phyloP scores from a whole-genome alignment of 2,113 vertebrate species.

The Austrofundulus limnaeus region DNA sequence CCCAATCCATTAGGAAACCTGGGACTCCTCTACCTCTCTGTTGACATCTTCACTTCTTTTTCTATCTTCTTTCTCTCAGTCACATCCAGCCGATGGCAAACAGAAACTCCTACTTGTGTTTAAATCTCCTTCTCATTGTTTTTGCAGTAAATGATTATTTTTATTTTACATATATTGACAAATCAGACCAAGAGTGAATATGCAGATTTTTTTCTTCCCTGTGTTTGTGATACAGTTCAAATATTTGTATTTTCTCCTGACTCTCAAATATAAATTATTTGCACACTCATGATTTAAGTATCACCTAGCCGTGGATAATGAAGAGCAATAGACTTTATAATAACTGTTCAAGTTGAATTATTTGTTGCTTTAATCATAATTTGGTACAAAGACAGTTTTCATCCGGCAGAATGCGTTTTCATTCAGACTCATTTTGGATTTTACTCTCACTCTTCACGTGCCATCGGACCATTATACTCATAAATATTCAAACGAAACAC shows the following conservation, averaged over 20 bases:
- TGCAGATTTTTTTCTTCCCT: conserved; percentile 4
- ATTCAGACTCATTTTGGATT: conserved; percentile 28
- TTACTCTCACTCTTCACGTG: conserved; percentile 32
- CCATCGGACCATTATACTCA: conserved; percentile 33
- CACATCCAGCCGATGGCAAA: not conserved
- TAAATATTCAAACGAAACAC: conserved; percentile 50
- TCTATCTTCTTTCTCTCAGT: not conserved
- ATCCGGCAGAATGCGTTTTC: conserved; percentile 35
- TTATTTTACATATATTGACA: conserved; percentile 36
- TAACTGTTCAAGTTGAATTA: conserved; percentile 20
- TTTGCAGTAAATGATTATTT: conserved; percentile 33
- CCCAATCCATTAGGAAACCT: conserved; percentile 28
- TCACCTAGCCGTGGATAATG: conserved; percentile 17
- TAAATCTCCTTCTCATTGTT: conserved; percentile 15
- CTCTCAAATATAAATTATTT: conserved; percentile 48
- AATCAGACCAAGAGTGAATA: conserved; percentile 30
- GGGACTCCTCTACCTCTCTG: conserved; percentile 2
- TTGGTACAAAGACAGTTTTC: conserved; percentile 10
- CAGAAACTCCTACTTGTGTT: not conserved
- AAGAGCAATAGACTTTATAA: conserved; percentile 17
- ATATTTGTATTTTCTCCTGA: conserved; percentile 27
- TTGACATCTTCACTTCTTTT: not conserved
- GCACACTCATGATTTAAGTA: conserved; percentile 36
- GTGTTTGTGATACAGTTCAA: conserved; percentile 23
- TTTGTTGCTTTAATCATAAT: conserved; percentile 17